Conservation (phyloP, 1,140 invertebrate genomes). For the Lepidurus arcticus region DNA sequence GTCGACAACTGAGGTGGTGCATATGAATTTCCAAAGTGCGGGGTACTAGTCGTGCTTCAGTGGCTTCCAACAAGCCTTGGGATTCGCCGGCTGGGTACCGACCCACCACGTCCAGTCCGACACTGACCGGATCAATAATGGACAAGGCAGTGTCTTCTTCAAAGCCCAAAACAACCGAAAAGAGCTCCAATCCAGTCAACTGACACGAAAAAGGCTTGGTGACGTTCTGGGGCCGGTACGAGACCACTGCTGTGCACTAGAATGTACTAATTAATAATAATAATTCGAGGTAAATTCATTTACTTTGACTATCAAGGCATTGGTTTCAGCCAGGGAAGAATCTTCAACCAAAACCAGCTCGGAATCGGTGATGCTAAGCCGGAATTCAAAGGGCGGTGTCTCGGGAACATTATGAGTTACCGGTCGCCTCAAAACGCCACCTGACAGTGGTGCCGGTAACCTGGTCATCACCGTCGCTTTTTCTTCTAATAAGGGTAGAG, state of each 20-base stretch:
- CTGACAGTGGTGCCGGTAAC: not conserved
- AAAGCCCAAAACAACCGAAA: slow-evolving; percentile 83
- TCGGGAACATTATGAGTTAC: not conserved
- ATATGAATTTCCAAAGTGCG: slow-evolving; percentile 47
- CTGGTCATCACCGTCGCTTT: not conserved
- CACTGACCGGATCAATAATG: slow-evolving; percentile 88
- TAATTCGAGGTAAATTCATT: not conserved
- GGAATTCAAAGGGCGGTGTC: slow-evolving; percentile 65
- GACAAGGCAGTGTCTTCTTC: slow-evolving; percentile 91
- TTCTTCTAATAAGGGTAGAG: not conserved
- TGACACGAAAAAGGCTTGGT: slow-evolving; percentile 77
- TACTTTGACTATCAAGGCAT: slow-evolving; percentile 88
- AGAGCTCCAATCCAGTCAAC: slow-evolving; percentile 84
- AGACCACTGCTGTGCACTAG: slow-evolving; percentile 76
- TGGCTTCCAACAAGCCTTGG: slow-evolving; percentile 47
- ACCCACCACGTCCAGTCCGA: slow-evolving; percentile 61
- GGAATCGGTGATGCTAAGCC: slow-evolving; percentile 91
- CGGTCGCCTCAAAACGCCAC: slow-evolving; percentile 6
- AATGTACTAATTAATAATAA: slow-evolving; percentile 23
- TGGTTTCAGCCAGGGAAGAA: slow-evolving; percentile 75
- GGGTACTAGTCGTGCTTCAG: slow-evolving; percentile 34
- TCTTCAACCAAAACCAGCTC: slow-evolving; percentile 92
- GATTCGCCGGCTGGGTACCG: slow-evolving; percentile 39
- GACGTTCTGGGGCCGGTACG: slow-evolving; percentile 64
- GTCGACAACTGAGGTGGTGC: slow-evolving; percentile 70